phyloP scores from a whole-genome alignment of 2,888 invertebrate genomes.

The Lacanobia oleracea region DNA sequence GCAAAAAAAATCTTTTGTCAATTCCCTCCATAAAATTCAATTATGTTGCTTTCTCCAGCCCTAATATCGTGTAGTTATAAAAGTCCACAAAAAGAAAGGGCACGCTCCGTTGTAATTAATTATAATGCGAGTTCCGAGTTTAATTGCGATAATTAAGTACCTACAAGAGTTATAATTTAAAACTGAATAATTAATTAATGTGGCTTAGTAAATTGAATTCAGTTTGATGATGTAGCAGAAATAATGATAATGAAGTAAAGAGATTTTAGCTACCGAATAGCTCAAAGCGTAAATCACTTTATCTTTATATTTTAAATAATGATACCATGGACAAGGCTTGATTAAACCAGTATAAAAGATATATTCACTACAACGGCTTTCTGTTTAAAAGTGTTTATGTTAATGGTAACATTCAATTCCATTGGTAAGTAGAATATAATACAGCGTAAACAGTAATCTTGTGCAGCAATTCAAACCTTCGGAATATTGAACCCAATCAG shows the following conservation, averaged over 20 bases:
- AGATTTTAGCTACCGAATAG: background rate
- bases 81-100: constrained; percentile 5
- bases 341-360: background rate
- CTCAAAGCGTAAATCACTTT: too few relatives aligned
- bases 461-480: background rate
- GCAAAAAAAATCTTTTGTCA: background rate
- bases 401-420: background rate
- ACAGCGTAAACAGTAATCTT: background rate
- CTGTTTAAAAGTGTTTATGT: background rate
- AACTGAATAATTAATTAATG: background rate
- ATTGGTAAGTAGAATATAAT: background rate
- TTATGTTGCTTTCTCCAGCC: background rate
- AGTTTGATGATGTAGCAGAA: constrained; percentile 2
- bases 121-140: background rate
- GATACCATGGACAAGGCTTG: background rate
- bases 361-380: background rate
- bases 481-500: background rate
- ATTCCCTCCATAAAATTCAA: background rate
- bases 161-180: constrained; percentile 25
- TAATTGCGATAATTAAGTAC: constrained; percentile 9
- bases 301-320: too few relatives aligned
- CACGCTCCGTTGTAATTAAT: background rate
- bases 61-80: background rate
- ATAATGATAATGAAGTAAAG: too few relatives aligned
- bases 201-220: background rate